Conservation (phyloP, 2,113 vertebrate genomes). For the Lasiurus borealis region DNA sequence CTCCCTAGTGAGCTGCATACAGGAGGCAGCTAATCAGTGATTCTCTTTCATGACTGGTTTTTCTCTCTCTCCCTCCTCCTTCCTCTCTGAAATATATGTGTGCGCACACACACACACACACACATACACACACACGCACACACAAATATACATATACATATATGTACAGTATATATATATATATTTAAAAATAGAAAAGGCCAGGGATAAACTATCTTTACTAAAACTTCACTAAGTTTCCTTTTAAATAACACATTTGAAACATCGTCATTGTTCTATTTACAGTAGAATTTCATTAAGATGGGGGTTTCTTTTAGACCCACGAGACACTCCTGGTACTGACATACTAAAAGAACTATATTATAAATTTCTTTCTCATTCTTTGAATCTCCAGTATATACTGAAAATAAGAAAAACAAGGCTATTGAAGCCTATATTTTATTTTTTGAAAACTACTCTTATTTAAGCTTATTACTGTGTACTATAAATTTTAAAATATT, state of each 20-base stretch:
- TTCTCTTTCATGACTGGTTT: no score
- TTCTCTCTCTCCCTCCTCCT: no score
- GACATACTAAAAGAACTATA: background rate
- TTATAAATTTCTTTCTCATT: slow-evolving; percentile 9
- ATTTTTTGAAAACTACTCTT: background rate
- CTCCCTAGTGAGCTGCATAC: no score
- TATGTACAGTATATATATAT: no score
- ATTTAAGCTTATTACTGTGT: background rate
- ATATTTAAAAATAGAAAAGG: background rate
- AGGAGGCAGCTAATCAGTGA: no score
- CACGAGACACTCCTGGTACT: background rate
- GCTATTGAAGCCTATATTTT: background rate
- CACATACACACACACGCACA: no score
- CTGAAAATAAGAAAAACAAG: slow-evolving; percentile 6
- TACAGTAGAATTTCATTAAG: background rate
- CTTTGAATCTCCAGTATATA: background rate
- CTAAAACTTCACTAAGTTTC: slow-evolving; percentile 15
- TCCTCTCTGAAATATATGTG: no score
- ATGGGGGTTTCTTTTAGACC: background rate
- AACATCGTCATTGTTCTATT: background rate
- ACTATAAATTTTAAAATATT: background rate
- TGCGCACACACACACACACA: no score
- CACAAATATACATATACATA: no score
- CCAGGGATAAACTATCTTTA: background rate
- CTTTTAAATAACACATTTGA: background rate